A percentile compares a stretch with the other conserved stretches of the same genome.
phyloP scores from a whole-genome alignment of 2,888 invertebrate genomes.

The Mechanitis mazaeus region DNA sequence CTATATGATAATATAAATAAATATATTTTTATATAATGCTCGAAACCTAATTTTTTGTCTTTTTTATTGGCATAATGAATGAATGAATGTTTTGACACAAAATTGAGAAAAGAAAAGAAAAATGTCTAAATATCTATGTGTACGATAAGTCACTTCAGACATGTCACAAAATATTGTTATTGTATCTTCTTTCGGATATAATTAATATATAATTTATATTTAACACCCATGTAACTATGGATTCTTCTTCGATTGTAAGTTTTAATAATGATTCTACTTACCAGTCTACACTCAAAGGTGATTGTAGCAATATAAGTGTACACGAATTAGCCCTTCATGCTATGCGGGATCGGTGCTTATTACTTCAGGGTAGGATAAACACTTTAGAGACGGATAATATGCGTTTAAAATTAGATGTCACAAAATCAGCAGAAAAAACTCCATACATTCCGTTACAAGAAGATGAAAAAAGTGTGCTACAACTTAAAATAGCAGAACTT shows the following conservation, averaged over 20 bases:
- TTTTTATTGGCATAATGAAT: no score
- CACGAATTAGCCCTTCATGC: slow-evolving; percentile 87
- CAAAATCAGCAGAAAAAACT: slow-evolving; percentile 47
- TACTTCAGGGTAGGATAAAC: slow-evolving; percentile 82
- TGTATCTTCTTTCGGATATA: background rate
- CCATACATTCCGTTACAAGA: slow-evolving; percentile 54
- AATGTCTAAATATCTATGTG: no score
- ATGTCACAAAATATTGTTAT: background rate
- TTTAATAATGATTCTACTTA: slow-evolving; percentile 68
- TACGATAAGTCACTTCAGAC: no score
- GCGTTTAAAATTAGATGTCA: slow-evolving; percentile 68
- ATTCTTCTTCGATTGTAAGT: slow-evolving; percentile 68
- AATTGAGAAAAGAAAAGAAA: no score
- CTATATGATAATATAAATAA: no score
- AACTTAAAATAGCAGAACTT: slow-evolving; percentile 81
- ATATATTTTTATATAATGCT: no score
- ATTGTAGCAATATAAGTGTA: slow-evolving; percentile 74
- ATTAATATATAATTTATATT: background rate
- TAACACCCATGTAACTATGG: slow-evolving; percentile 41
- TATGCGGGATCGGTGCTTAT: slow-evolving; percentile 87
- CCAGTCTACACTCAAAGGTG: slow-evolving; percentile 63
- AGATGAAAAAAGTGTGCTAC: slow-evolving; percentile 70
- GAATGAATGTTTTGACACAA: no score
- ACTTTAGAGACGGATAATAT: slow-evolving; percentile 86
- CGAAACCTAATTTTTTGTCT: no score